These are phyloP conservation scores for Ispidina picta DNA, from an alignment of 2,797 vertebrate species.

Conservation along the genomic window DNA sequence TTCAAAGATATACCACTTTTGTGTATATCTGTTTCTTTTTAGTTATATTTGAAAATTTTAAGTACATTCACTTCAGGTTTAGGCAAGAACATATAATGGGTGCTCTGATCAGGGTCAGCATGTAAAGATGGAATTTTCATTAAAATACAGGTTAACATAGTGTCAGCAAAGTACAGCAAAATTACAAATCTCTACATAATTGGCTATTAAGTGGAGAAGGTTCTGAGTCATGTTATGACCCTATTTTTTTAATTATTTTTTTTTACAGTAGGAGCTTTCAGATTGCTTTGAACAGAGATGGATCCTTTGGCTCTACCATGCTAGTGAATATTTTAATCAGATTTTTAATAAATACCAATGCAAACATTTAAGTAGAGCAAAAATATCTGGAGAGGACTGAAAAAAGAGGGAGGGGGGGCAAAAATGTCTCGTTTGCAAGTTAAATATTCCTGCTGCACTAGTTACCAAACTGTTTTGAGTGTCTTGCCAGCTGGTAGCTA, in stretches of 20 bases:
- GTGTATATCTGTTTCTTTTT: conserved; percentile 30
- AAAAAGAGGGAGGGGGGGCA: neutral
- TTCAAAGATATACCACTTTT: conserved; percentile 11
- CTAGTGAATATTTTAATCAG: neutral
- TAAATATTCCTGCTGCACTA: no score
- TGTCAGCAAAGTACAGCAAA: neutral
- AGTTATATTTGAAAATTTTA: conserved; percentile 20
- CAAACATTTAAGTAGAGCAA: neutral
- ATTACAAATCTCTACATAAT: neutral
- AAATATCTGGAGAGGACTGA: neutral
- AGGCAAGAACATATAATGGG: neutral
- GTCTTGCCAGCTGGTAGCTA: neutral
- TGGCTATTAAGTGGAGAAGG: neutral
- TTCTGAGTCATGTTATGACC: neutral
- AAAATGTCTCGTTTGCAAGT: neutral
- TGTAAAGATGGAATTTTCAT: neutral
- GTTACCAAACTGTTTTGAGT: neutral
- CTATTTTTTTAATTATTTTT: no score
- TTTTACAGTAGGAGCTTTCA: neutral
- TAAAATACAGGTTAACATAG: neutral
- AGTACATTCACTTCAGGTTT: neutral
- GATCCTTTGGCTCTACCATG: neutral
- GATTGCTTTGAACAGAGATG: neutral
- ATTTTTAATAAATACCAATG: neutral
- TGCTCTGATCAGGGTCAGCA: neutral